Evolutionary conservation across 2,113 vertebrate species (phyloP), one percentile per base, ranked within the genome.

Genomic region (Sinosuthora webbiana): DNA sequence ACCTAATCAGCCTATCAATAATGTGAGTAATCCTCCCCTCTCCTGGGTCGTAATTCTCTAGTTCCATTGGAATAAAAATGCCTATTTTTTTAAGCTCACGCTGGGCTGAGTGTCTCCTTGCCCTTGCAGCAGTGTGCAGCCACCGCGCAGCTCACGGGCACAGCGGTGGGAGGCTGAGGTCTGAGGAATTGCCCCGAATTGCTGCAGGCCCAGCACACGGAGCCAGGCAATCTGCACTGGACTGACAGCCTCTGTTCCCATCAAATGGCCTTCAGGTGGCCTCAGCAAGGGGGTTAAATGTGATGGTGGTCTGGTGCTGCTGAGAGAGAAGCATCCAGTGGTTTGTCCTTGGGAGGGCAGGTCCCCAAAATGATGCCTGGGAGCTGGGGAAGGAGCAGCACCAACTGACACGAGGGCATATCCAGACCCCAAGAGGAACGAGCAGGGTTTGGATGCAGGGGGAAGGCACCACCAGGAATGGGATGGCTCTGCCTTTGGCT

Each of bases 51-150:
- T 78, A 74, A 90, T 95, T 95, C 91, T 96, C 91, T 95, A 50
- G 90, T 95, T 96, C 95, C 90, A 85, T 83, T 96, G 94, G 92
- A 96, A 97, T 95, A 96, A 97, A 97, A 97, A 94, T 83, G 90
- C 89, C 89, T 97, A 95, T 97, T 97, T 97, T 96, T 96, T 90
- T 93, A 96, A 96, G 88, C 71, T 94, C 47, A 92, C 0, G 3
- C 69, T 53, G 74, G 87, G 67, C 89, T 86, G 67, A 80, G 89
- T 62, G 84, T 95, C 60, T 97, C 80, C 65, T 91, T 96, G 90
- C 63, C 90, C 68, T 94, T 56, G 85, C 44, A 86, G 89, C 9
- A 9, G 53, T 2, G 4, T 5, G 21, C 63, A 45, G 60, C 60
- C 39, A 41, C 37, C 18, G 4, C 3, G 13, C 37, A 30, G 30